Evolutionary conservation across 2,113 vertebrate species (phyloP).

Genomic region (Poecilia latipinna): DNA sequence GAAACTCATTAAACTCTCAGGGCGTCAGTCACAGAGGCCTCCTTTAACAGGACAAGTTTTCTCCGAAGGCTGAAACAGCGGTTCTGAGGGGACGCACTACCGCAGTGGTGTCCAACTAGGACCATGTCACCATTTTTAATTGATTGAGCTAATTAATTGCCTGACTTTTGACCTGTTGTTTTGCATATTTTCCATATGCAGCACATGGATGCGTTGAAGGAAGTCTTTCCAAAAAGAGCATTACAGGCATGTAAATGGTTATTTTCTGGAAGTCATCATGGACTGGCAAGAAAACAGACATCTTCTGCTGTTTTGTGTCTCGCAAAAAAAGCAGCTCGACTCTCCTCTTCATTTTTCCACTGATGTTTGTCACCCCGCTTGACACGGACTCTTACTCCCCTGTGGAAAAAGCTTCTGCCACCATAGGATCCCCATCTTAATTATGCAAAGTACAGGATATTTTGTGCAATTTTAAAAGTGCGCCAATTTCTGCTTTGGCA

Average conservation of each 20-base stretch:
- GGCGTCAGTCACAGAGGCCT: constrained; percentile 72
- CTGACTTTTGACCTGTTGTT: constrained; percentile 49
- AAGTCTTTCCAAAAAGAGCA: constrained; percentile 13
- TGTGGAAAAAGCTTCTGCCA: constrained; percentile 71
- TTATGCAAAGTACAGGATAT: constrained; percentile 83
- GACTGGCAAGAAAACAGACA: constrained; percentile 38
- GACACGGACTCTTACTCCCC: constrained; percentile 72
- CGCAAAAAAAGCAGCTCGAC: constrained; percentile 54
- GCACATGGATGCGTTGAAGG: constrained; percentile 10
- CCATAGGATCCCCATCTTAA: constrained; percentile 77
- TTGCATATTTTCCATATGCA: constrained; percentile 35
- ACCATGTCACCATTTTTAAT: constrained; percentile 61
- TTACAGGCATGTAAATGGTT: neutral
- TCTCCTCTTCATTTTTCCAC: constrained; percentile 65
- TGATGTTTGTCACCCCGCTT: constrained; percentile 70
- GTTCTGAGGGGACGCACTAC: constrained; percentile 41
- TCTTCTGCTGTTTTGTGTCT: constrained; percentile 36
- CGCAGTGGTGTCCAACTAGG: constrained; percentile 36
- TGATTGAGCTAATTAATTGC: constrained; percentile 69
- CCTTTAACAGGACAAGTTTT: constrained; percentile 64
- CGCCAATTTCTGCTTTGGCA: constrained; percentile 76
- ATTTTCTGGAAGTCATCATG: constrained; percentile 17
- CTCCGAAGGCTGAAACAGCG: constrained; percentile 56
- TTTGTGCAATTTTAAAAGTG: constrained; percentile 79
- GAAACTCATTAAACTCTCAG: constrained; percentile 82